phyloP scores from a whole-genome alignment of 2,888 invertebrate genomes.

The Dasysyrphus tricinctus region DNA sequence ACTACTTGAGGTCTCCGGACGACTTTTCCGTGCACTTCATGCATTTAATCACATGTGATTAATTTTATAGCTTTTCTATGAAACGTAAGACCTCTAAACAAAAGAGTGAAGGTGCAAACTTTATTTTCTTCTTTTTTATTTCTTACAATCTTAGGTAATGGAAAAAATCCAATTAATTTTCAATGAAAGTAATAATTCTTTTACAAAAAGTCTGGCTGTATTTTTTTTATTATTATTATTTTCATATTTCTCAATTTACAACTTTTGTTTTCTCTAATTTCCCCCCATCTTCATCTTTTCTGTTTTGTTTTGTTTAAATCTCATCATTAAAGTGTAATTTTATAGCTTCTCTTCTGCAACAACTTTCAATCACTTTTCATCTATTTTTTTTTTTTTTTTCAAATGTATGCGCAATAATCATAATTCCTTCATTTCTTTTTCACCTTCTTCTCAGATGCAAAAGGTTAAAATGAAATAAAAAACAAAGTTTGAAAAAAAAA shows the following conservation, averaged over 20 bases:
- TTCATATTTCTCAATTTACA: slow-evolving; percentile 20
- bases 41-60: slow-evolving; percentile 11
- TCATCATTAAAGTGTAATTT: slow-evolving; percentile 58
- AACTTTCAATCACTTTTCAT: slow-evolving; percentile 72
- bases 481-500: not conserved
- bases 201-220: not conserved
- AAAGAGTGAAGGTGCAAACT: slow-evolving; percentile 22
- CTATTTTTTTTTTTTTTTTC: slow-evolving; percentile 10
- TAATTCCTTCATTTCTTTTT: slow-evolving; percentile 38
- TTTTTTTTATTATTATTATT: not conserved
- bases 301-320: not conserved
- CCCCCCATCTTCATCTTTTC: slow-evolving; percentile 29
- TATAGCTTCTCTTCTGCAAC: slow-evolving; percentile 25
- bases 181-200: slow-evolving; percentile 45
- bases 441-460: slow-evolving; percentile 14
- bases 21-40: not conserved
- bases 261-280: slow-evolving; percentile 63
- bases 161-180: slow-evolving; percentile 34
- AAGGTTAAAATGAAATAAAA: slow-evolving; percentile 9
- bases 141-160: not conserved
- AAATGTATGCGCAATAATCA: slow-evolving; percentile 46
- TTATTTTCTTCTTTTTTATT: slow-evolving; percentile 6
- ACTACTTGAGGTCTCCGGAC: too few relatives aligned
- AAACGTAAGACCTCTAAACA: slow-evolving; percentile 9
- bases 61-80: not conserved